Percentiles rank a stretch among this genome's conserved stretches.
phyloP scores from a whole-genome alignment of 2,888 invertebrate species.

The Creontiades dilutus region DNA sequence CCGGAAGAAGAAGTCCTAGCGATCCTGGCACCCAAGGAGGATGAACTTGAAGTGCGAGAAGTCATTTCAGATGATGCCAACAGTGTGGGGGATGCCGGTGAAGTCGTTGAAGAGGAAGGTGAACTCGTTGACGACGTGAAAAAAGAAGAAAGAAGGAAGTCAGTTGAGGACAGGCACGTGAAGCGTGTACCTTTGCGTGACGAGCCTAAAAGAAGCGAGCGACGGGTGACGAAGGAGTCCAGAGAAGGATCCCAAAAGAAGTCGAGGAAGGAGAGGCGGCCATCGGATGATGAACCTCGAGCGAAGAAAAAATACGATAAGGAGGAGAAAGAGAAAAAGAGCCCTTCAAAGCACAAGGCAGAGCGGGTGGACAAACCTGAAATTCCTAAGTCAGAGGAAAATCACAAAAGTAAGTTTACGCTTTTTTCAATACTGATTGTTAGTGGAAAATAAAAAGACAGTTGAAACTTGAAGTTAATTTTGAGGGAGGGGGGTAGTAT shows the following conservation, averaged over 20 bases:
- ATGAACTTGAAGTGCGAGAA: slow-evolving; percentile 21
- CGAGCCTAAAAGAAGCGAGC: slow-evolving; percentile 39
- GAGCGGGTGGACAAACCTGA: slow-evolving; percentile 58
- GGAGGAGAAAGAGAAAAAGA: slow-evolving; percentile 64
- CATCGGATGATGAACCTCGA: slow-evolving; percentile 44
- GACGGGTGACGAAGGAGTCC: slow-evolving; percentile 55
- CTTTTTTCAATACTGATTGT: neutral
- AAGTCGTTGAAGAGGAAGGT: slow-evolving; percentile 45
- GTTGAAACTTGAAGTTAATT: too few relatives aligned
- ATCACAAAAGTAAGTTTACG: slow-evolving; percentile 68
- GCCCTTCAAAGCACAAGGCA: slow-evolving; percentile 22
- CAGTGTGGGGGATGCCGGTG: slow-evolving; percentile 25
- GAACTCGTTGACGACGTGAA: slow-evolving; percentile 48
- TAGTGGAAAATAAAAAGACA: neutral
- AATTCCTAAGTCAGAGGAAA: slow-evolving; percentile 60
- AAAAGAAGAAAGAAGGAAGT: neutral
- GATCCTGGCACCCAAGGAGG: slow-evolving; percentile 27
- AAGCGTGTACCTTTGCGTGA: neutral
- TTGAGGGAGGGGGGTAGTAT: too few relatives aligned
- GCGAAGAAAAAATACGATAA: slow-evolving; percentile 58
- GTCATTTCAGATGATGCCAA: slow-evolving; percentile 35
- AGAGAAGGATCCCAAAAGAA: slow-evolving; percentile 5
- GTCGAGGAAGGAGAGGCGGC: slow-evolving; percentile 68
- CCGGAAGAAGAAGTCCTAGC: slow-evolving; percentile 53
- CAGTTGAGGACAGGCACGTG: slow-evolving; percentile 18